Evolutionary conservation across 2,888 invertebrate genomes (phyloP).

Genomic region (Ceriagrion tenellum): DNA sequence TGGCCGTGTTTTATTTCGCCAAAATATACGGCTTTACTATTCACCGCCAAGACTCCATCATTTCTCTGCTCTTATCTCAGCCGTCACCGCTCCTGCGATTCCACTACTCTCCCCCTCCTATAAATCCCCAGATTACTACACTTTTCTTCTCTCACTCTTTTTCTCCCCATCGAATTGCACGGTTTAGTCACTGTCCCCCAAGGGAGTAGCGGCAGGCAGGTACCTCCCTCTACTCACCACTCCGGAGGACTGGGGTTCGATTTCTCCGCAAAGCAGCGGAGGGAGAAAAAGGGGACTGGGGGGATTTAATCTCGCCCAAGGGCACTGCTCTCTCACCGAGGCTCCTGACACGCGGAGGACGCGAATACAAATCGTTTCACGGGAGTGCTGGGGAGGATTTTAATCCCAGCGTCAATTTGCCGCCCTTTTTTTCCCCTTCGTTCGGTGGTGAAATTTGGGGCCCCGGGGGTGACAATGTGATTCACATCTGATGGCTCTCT

Average conservation of each 20-base stretch:
- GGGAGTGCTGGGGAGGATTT: slow-evolving; percentile 20
- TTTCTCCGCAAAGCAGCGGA: neutral
- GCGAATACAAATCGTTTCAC: slow-evolving; percentile 34
- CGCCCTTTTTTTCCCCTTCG: neutral
- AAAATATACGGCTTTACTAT: too few species aligned
- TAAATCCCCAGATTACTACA: neutral
- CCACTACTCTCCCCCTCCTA: neutral
- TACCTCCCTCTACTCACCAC: neutral
- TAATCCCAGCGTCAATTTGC: slow-evolving; percentile 21
- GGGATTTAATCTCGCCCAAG: neutral
- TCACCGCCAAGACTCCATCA: too few species aligned
- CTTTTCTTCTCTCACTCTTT: neutral
- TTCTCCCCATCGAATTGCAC: neutral
- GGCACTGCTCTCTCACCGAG: neutral
- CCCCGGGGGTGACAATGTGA: neutral
- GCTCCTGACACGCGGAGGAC: neutral
- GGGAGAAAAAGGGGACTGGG: too few species aligned
- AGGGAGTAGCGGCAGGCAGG: neutral
- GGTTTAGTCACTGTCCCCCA: neutral
- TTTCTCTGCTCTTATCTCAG: too few species aligned
- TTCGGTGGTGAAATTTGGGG: neutral
- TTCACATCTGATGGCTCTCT: slow-evolving; percentile 23
- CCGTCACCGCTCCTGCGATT: too few species aligned
- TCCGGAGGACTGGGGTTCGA: neutral
- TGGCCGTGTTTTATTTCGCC: too few species aligned